These are phyloP conservation scores for Cyclargus thomasi DNA, from an alignment of 1,140 invertebrate genomes.

Conservation along the genomic window DNA sequence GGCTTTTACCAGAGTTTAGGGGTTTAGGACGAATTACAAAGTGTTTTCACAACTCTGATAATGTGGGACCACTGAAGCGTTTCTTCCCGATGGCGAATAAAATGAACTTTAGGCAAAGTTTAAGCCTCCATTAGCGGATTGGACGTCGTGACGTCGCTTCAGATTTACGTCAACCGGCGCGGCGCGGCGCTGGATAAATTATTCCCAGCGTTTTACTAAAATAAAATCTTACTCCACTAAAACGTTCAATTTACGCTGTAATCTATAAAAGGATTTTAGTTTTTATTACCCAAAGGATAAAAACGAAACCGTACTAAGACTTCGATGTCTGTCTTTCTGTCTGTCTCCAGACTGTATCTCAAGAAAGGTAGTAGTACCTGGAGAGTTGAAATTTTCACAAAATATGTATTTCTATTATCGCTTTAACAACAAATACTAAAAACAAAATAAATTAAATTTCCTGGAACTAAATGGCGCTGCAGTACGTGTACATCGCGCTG, in stretches of 20 bases:
- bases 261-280: neutral
- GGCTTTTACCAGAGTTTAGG: neutral
- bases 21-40: neutral
- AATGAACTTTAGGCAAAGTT: slow-evolving; percentile 44
- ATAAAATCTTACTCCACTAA: slow-evolving; percentile 17
- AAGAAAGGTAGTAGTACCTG: no score
- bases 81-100: slow-evolving; percentile 37
- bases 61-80: neutral
- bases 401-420: no score
- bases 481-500: no score
- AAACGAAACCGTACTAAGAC: no score
- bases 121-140: slow-evolving; percentile 59
- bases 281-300: no score
- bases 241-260: neutral
- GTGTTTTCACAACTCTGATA: neutral
- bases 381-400: no score
- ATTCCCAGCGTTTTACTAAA: slow-evolving; percentile 25
- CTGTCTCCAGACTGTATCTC: no score
- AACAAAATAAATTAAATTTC: no score
- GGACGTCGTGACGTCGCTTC: slow-evolving; percentile 45
- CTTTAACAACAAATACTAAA: no score
- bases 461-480: no score
- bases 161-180: slow-evolving; percentile 38
- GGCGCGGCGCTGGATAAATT: slow-evolving; percentile 29
- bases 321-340: no score